Conservation (phyloP, 2,797 vertebrate genomes). For the Garrulus glandarius region DNA sequence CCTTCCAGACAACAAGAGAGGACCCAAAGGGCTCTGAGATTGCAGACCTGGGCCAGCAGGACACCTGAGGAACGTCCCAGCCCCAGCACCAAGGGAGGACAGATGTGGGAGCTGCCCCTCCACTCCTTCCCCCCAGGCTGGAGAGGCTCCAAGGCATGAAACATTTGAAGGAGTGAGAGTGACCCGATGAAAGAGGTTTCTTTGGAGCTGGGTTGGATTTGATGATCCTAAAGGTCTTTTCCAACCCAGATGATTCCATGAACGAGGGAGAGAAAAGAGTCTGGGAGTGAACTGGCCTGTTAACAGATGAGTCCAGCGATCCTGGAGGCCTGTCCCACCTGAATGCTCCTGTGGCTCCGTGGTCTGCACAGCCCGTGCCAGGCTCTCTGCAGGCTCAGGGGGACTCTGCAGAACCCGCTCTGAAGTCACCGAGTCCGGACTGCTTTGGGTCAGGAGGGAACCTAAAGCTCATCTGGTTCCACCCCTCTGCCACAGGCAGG, state of each 20-base stretch:
- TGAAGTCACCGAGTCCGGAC: neutral
- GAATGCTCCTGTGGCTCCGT: neutral
- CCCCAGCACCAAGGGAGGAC: neutral
- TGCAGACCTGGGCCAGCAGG: neutral
- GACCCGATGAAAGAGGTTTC: rapidly evolving
- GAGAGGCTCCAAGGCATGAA: neutral
- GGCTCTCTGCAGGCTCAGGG: neutral
- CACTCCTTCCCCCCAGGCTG: neutral
- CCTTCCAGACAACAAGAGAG: no score
- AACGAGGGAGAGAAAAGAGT: neutral
- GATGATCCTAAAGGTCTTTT: neutral
- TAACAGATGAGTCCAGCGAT: neutral
- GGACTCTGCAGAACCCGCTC: neutral
- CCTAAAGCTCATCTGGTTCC: neutral
- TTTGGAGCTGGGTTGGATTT: neutral
- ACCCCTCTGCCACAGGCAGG: neutral
- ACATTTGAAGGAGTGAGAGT: neutral
- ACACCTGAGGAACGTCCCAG: neutral
- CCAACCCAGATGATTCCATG: no score
- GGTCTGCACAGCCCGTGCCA: neutral
- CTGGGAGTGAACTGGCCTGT: no score
- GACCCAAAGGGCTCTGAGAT: rapidly evolving
- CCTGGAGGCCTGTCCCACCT: neutral
- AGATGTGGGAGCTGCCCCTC: neutral
- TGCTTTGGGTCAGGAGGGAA: neutral